phyloP scores from a whole-genome alignment of 2,888 invertebrate species.

The Drosophila ustulata region DNA sequence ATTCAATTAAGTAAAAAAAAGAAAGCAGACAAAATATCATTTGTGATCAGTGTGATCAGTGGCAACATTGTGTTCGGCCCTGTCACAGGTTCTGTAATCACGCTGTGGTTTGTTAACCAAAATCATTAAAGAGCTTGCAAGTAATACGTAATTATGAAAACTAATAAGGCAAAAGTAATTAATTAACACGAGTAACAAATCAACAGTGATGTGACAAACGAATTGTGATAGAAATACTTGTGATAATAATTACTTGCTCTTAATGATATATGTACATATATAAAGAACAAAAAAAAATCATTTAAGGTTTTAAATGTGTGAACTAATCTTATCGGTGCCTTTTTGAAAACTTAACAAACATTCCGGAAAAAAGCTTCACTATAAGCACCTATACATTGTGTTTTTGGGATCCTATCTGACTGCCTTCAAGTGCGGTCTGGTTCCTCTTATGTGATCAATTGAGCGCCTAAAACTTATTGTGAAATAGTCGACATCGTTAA shows the following conservation, averaged over 20 bases:
- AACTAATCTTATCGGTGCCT: slow-evolving; percentile 41
- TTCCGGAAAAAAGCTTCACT: slow-evolving; percentile 27
- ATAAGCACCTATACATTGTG: slow-evolving; percentile 16
- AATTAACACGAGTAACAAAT: slow-evolving; percentile 3
- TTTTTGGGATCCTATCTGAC: slow-evolving; percentile 13
- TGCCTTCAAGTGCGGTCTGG: slow-evolving; percentile 7
- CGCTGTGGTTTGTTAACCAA: slow-evolving; percentile 2
- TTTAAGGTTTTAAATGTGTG: not conserved
- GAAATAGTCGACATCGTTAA: not conserved
- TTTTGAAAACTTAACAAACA: slow-evolving; percentile 10
- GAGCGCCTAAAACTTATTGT: not conserved
- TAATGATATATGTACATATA: slow-evolving; percentile 2
- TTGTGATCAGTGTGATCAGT: slow-evolving; percentile 39
- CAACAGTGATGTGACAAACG: slow-evolving; percentile 3
- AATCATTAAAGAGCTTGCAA: not conserved
- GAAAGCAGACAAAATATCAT: slow-evolving; percentile 30
- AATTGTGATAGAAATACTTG: slow-evolving; percentile 4
- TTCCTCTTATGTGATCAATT: not conserved
- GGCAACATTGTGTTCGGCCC: slow-evolving; percentile 18
- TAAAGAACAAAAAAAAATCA: not conserved
- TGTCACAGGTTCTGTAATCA: slow-evolving; percentile 3
- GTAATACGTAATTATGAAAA: not conserved
- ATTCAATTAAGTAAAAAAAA: slow-evolving; percentile 28
- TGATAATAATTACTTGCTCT: slow-evolving; percentile 4
- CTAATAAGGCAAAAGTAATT: not conserved